These are phyloP conservation scores for Scytalopus superciliaris DNA, from an alignment of 2,113 vertebrate genomes.

Conservation along the genomic window DNA sequence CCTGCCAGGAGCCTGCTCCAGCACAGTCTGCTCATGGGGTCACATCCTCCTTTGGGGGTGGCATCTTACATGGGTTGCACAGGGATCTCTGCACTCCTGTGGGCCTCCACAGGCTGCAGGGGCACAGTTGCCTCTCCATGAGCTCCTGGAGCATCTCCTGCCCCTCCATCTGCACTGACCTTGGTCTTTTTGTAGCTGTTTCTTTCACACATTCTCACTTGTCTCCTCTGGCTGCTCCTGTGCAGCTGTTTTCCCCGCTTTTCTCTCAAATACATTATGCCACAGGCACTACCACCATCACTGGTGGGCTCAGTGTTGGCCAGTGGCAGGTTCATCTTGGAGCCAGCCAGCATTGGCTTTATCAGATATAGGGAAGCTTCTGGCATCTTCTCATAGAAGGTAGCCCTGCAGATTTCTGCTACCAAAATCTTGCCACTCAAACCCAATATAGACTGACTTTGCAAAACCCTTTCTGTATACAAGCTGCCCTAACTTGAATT, in stretches of 20 bases:
- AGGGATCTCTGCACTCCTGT: not conserved
- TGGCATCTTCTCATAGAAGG: not conserved
- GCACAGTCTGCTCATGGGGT: rapidly evolving
- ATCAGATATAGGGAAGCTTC: not conserved
- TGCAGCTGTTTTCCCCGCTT: not conserved
- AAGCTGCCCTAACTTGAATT: not conserved
- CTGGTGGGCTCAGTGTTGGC: not conserved
- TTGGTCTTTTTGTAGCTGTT: not conserved
- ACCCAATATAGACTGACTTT: not conserved
- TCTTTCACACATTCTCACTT: rapidly evolving
- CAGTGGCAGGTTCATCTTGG: rapidly evolving
- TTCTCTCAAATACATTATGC: not conserved
- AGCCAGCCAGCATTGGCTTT: rapidly evolving
- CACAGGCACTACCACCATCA: rapidly evolving
- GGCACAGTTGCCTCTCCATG: not conserved
- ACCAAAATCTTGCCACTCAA: not conserved
- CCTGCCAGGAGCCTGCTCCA: not conserved
- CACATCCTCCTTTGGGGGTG: rapidly evolving
- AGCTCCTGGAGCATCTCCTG: not conserved
- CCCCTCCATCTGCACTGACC: not conserved
- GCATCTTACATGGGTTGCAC: not conserved
- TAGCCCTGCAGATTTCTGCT: rapidly evolving
- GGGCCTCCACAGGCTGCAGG: not conserved
- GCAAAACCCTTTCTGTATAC: not conserved
- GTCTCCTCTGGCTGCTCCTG: not conserved